These are phyloP conservation scores for Plectrocnemia conspersa DNA, from an alignment of 1,140 invertebrate species.

Conservation along the genomic window DNA sequence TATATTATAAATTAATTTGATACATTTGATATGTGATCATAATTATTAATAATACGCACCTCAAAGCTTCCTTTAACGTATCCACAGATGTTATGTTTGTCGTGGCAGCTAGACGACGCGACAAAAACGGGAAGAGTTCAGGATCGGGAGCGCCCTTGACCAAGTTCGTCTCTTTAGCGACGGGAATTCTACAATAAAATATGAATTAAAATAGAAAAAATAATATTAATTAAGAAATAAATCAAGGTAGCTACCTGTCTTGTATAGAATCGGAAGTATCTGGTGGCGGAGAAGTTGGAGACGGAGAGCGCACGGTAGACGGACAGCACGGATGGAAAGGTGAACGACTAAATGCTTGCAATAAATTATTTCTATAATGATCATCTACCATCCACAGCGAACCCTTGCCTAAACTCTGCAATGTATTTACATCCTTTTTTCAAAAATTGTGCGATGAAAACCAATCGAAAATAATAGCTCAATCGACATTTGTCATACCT, in stretches of 20 bases:
- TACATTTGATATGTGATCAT: background rate
- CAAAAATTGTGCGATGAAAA: conserved; percentile 2
- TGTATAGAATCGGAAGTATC: background rate
- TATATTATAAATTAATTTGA: background rate
- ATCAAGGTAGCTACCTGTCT: conserved; percentile 8
- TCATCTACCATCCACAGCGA: conserved; percentile 94
- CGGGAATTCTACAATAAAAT: conserved; percentile 22
- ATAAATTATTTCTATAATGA: conserved; percentile 76
- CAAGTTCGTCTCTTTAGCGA: conserved; percentile 10
- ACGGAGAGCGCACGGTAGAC: conserved; percentile 9
- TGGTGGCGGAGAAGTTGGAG: conserved; percentile 10
- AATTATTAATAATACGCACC: conserved; percentile 21
- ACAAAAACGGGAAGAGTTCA: conserved; percentile 73
- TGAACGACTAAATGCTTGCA: conserved; percentile 78
- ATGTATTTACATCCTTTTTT: conserved; percentile 3
- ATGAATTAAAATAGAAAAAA: conserved; percentile 3
- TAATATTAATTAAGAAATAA: background rate
- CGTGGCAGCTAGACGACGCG: conserved; percentile 59
- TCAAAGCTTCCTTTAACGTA: conserved; percentile 27
- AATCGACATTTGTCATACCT: conserved; percentile 56
- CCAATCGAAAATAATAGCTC: background rate
- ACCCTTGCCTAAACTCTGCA: conserved; percentile 83
- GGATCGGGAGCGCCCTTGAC: conserved; percentile 56
- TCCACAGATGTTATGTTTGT: conserved; percentile 35
- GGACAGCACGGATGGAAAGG: conserved; percentile 69